phyloP scores from a whole-genome alignment of 2,888 invertebrate species.

The Phragmatobia fuliginosa region DNA sequence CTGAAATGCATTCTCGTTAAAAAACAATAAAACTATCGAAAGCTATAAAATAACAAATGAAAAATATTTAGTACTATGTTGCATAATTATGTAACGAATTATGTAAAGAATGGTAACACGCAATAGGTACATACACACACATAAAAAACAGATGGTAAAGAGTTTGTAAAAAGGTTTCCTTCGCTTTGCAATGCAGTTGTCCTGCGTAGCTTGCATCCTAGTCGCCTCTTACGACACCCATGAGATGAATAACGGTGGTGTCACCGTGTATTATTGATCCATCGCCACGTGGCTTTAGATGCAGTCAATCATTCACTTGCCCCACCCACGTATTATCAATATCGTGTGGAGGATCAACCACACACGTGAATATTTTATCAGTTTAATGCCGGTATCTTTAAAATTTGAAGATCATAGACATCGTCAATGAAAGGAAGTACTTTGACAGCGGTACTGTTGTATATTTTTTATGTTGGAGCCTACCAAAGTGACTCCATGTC shows the following conservation, averaged over 20 bases:
- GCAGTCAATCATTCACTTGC: background rate
- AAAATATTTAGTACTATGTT: background rate
- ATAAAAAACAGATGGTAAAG: too few species aligned
- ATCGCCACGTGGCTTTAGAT: background rate
- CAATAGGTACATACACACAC: too few species aligned
- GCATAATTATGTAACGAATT: background rate
- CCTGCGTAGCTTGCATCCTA: too few species aligned
- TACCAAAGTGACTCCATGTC: too few species aligned
- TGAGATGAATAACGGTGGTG: too few species aligned
- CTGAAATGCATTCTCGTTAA: background rate
- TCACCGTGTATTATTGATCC: background rate
- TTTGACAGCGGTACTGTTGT: too few species aligned
- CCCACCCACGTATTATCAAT: background rate
- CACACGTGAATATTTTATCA: background rate
- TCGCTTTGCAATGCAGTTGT: too few species aligned
- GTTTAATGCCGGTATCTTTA: too few species aligned
- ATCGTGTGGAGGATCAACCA: background rate
- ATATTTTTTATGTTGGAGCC: too few species aligned
- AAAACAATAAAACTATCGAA: constrained; percentile 12
- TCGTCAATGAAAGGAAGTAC: background rate
- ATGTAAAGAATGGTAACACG: too few species aligned
- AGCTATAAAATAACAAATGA: background rate
- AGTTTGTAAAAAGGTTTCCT: too few species aligned
- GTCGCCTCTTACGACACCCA: too few species aligned
- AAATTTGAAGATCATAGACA: background rate